Evolutionary conservation across 1,140 invertebrate genomes (phyloP).

Genomic region (Drosophila willistoni): DNA sequence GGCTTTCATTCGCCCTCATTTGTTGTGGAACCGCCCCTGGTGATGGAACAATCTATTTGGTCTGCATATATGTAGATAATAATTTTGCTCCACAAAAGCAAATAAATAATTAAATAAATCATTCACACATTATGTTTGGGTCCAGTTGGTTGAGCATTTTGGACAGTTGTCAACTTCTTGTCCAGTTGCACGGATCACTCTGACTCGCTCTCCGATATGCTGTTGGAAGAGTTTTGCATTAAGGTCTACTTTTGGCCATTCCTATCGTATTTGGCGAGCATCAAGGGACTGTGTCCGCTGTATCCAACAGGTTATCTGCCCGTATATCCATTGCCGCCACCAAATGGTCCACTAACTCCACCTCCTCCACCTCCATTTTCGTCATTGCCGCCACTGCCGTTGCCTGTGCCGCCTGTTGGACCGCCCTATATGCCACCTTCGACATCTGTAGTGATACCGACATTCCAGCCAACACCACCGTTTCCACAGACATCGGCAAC

Average conservation of each 20-base stretch:
- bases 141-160: conserved; percentile 49
- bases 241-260: conserved; percentile 81
- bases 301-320: conserved; percentile 78
- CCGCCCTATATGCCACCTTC: conserved; percentile 13
- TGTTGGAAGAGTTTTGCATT: conserved; percentile 74
- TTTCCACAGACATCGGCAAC: conserved; percentile 44
- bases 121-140: conserved; percentile 37
- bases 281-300: conserved; percentile 75
- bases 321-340: conserved; percentile 55
- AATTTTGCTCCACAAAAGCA: conserved; percentile 41
- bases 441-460: conserved; percentile 57
- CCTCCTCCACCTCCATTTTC: conserved; percentile 33
- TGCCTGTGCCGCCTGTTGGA: background rate
- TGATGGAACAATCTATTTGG: background rate
- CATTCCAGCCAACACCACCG: conserved; percentile 67
- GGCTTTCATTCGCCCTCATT: background rate
- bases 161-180: conserved; percentile 51
- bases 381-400: background rate
- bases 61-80: conserved; percentile 35
- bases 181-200: conserved; percentile 42
- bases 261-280: conserved; percentile 72
- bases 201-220: conserved; percentile 38
- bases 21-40: conserved; percentile 40
- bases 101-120: conserved; percentile 65
- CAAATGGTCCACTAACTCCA: conserved; percentile 26